Conservation (phyloP, 2,888 invertebrate genomes). For the Pachycephus smyrnensis region DNA sequence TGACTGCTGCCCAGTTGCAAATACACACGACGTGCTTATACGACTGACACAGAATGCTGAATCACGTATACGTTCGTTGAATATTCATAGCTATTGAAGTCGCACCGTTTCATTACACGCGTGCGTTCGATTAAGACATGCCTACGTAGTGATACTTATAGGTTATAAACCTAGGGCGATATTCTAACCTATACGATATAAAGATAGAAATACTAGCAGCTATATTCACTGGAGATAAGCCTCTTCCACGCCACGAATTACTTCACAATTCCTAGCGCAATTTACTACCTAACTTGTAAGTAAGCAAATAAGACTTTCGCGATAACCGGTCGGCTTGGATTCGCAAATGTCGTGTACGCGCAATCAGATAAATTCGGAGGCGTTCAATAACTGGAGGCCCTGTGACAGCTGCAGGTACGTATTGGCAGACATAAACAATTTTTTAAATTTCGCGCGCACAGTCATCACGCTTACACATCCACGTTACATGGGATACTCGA, state of each 20-base stretch:
- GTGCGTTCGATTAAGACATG: conserved; percentile 29
- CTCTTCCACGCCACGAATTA: neutral
- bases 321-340: neutral
- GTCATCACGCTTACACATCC: neutral
- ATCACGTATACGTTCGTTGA: conserved; percentile 22
- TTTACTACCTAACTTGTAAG: neutral
- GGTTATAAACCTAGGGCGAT: neutral
- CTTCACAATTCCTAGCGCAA: neutral
- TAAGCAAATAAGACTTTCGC: neutral
- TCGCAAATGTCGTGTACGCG: neutral
- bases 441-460: neutral
- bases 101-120: conserved; percentile 32
- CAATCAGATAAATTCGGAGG: neutral
- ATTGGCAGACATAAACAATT: neutral
- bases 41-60: conserved; percentile 23
- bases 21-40: neutral
- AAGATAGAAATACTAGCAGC: neutral
- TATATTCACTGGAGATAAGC: neutral
- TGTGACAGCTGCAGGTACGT: neutral
- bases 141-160: neutral
- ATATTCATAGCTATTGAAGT: conserved; percentile 29
- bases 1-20: neutral
- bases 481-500: neutral
- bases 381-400: neutral
- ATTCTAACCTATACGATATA: neutral